Base-by-base conservation (phyloP, 2,888 invertebrate species). In the Corbicula japonica region DNA sequence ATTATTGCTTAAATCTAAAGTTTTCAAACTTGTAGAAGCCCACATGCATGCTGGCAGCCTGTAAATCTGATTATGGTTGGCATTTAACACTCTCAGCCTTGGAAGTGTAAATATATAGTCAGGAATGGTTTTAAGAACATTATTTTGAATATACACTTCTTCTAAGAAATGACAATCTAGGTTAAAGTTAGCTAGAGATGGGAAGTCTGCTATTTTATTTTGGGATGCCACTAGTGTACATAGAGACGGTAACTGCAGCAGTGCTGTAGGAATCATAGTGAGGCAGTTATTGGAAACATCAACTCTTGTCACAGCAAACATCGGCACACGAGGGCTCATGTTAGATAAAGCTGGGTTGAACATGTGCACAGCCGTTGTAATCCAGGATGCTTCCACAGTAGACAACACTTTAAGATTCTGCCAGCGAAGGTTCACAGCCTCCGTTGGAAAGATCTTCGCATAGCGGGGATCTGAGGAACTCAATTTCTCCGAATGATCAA, bases 281-380 rank as follows among this genome's bases (percentile, higher is more conserved):
- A 99, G 95, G 75, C 96, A 96, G 94, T 99, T 99, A 92, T 96
- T 96, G 8, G 98, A 98, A 50, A 99, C 95, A 93, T 99, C 99
- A 32, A 99, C 94, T 46, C 98, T 95, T 0, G 99, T 99, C 75
- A 99, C 96, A 0, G 98, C 98, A 90, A 96, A 96, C n/a, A 98
- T 94, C 0, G 97, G 96, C 50, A 83, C 95, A 95, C 85, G 95
- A 95, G 80, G 95, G 94, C 4, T 96, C 8, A 96, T 96, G 63
- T 96, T 95, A 85, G 96, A 95, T 32, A 98, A 94, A 88, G 96
- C 96, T 1, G 96, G 96, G 94, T 99, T 99, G 28, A 98, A 96
- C 76, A 96, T 96, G 46, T 97, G 94, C 0, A 97, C 96, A 0
- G 98, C 98, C 87, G 96, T 96, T 2, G 96, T 95, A 62, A 99